Conservation (phyloP, 1,140 invertebrate species). For the Manduca sexta region DNA sequence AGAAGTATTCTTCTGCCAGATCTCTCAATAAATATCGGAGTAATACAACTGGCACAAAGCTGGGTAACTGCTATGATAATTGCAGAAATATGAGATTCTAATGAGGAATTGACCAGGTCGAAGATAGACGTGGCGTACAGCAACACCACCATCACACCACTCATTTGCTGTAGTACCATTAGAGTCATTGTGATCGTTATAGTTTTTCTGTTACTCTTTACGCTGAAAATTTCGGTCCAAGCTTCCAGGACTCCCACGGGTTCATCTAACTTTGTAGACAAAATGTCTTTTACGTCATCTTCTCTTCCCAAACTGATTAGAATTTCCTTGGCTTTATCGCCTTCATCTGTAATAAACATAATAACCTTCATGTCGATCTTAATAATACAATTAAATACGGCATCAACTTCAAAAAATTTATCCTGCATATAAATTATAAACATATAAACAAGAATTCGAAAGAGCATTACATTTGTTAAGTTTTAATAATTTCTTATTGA, state of each 20-base stretch:
- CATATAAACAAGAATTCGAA: too few relatives aligned
- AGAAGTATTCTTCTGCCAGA: slow-evolving; percentile 34
- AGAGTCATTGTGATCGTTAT: slow-evolving; percentile 35
- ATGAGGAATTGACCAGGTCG: slow-evolving; percentile 32
- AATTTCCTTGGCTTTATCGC: slow-evolving; percentile 32
- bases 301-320: slow-evolving; percentile 28
- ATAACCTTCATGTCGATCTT: too few relatives aligned
- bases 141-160: slow-evolving; percentile 31
- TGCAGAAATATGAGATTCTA: slow-evolving; percentile 32
- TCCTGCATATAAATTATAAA: too few relatives aligned
- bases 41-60: slow-evolving; percentile 26
- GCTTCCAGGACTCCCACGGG: too few relatives aligned
- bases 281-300: slow-evolving; percentile 32
- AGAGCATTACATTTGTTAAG: too few relatives aligned
- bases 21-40: slow-evolving; percentile 34
- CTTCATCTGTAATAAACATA: slow-evolving; percentile 21
- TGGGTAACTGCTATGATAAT: slow-evolving; percentile 36
- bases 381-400: too few relatives aligned
- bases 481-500: too few relatives aligned
- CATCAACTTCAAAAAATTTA: too few relatives aligned
- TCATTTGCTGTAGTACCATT: slow-evolving; percentile 32
- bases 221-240: slow-evolving; percentile 32
- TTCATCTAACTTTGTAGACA: slow-evolving; percentile 2
- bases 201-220: slow-evolving; percentile 35
- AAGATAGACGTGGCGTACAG: slow-evolving; percentile 42